Conservation (phyloP, 1,140 invertebrate species). For the Drosophila seguyi region DNA sequence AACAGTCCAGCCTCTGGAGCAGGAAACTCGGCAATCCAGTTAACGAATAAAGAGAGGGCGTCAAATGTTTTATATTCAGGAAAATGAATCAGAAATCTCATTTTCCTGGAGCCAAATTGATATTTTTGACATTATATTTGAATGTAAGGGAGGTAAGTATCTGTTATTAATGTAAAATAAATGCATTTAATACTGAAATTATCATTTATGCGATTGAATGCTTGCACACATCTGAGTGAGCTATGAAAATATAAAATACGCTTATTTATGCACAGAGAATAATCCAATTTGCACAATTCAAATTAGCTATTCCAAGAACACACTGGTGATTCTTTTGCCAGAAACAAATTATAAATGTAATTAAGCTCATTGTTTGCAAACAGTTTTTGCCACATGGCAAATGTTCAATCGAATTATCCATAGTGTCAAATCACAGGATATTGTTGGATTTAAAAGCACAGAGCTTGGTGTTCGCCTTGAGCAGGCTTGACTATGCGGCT, state of each 20-base stretch:
- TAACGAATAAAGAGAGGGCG: neutral
- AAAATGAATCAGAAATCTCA: neutral
- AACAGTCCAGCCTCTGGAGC: conserved; percentile 8
- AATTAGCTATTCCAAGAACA: conserved; percentile 16
- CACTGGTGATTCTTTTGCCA: conserved; percentile 3
- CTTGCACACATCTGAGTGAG: neutral
- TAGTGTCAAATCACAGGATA: neutral
- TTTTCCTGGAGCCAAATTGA: neutral
- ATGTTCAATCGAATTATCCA: conserved; percentile 15
- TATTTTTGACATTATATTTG: neutral
- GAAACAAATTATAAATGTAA: conserved; percentile 30
- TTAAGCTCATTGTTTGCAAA: conserved; percentile 37
- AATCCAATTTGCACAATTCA: conserved; percentile 24
- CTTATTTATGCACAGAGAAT: conserved; percentile 20
- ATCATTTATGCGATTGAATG: neutral
- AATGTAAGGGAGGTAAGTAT: neutral
- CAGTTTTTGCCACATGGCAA: conserved; percentile 11
- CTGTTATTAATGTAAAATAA: too few species aligned
- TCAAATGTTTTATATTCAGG: neutral
- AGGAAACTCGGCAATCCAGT: neutral
- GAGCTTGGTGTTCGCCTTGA: neutral
- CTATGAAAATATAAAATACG: conserved; percentile 4
- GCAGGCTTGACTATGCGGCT: conserved; percentile 14
- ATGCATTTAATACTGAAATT: neutral
- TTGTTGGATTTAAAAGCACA: neutral